Base-by-base conservation (phyloP, 1,140 invertebrate genomes). In the Heliconius hewitsoni region DNA sequence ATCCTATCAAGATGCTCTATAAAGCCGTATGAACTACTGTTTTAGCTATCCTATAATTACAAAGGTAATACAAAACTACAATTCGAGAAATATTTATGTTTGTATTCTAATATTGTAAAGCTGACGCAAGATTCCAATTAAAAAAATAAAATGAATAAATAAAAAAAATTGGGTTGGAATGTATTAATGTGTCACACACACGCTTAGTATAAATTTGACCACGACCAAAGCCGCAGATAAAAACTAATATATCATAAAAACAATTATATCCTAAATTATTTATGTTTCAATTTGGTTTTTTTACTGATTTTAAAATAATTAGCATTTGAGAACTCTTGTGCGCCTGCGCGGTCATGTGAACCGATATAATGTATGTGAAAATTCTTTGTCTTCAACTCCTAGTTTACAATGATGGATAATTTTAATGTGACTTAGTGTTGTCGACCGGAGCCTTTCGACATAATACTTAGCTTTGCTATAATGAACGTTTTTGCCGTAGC, bases 281-380 rank as follows among this genome's bases (percentile, higher is more conserved):
- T 66, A 27, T 4, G 27, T 66, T 66, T 66, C 9, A 66, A 66
- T 66, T 30, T 11, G 8, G 23, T 66, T 73, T 37, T 30, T 52
- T 52, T 73, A 52, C 19, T 13, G n/a, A 72, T 72, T 77, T 77
- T 50, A 2, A 55, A 77, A 70, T 71, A 77, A 72, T 77, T 77
- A 76, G 16, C 13, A 52, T 50, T 46, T 11, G 39, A 50, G 27
- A 70, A 71, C 75, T 46, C 66, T 6, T 77, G 72, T 74, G 55
- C 72, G 42, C 66, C 27, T 72, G 72, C 70, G 55, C 72, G 27
- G 70, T 78, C 52, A 78, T 76, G 55, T 77, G 70, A 76, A 74
- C 50, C 75, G 72, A 74, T 77, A 73, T 82, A 74, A 82, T 82
- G 81, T 37, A 73, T 82, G 81, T 75, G 81, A 82, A 78, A 57